phyloP scores from a whole-genome alignment of 2,888 invertebrate species.

The Dexiosoma caninum region DNA sequence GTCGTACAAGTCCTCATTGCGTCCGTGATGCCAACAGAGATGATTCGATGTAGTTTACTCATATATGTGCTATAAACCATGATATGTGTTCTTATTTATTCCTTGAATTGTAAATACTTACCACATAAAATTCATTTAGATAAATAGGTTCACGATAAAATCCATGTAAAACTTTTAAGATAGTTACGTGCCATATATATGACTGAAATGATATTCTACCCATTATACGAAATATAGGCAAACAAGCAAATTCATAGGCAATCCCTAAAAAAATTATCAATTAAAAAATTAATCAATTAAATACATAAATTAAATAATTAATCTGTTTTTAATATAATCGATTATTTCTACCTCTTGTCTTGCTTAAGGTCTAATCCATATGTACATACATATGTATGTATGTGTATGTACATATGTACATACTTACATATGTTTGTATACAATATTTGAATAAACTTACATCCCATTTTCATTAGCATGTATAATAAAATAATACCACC shows the following conservation, averaged over 20 bases:
- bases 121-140: constrained; percentile 67
- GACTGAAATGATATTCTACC: constrained; percentile 72
- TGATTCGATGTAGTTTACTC: no score
- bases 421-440: background rate
- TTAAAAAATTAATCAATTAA: no score
- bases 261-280: constrained; percentile 68
- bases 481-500: constrained; percentile 70
- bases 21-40: no score
- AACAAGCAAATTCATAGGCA: constrained; percentile 67
- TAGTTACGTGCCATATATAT: constrained; percentile 70
- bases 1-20: no score
- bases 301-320: no score
- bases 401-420: background rate
- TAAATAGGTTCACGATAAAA: constrained; percentile 68
- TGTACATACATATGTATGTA: no score
- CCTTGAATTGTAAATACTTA: constrained; percentile 29
- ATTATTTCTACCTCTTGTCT: no score
- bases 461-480: constrained; percentile 72
- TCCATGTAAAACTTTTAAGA: constrained; percentile 66
- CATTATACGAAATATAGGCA: constrained; percentile 69
- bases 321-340: no score
- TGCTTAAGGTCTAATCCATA: no score
- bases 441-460: constrained; percentile 66
- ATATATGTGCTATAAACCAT: no score
- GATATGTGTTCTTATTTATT: background rate